Percentiles rank a stretch among this genome's conserved stretches.
Conservation (phyloP, 2,797 vertebrate species). For the Sternarchorhynchus goeldii region DNA sequence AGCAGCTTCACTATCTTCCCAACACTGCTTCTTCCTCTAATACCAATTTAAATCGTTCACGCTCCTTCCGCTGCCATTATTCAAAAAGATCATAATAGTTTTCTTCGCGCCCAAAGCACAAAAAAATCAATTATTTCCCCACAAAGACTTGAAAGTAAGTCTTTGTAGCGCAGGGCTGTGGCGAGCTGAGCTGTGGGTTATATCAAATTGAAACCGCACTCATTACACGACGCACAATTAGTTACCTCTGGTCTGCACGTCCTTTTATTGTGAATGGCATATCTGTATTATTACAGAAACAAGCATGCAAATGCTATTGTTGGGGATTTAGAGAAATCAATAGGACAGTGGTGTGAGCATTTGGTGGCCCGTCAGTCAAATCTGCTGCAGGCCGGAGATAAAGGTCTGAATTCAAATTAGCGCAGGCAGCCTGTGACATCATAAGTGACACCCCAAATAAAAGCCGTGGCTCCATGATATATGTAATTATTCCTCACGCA, state of each 20-base stretch:
- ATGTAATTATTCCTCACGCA: conserved; percentile 99
- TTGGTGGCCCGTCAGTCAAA: conserved; percentile 99
- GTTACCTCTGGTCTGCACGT: conserved; percentile 99
- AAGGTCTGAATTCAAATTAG: conserved; percentile 99
- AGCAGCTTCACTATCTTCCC: conserved; percentile 84
- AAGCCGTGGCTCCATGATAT: conserved; percentile 99
- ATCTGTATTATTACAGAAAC: conserved; percentile 99
- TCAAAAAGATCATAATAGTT: conserved; percentile 99
- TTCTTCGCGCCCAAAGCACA: conserved; percentile 99
- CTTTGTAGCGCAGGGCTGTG: conserved; percentile 97
- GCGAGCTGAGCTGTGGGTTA: conserved; percentile 99
- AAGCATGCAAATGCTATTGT: conserved; percentile 99
- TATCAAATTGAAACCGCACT: conserved; percentile 99
- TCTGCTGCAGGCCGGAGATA: conserved; percentile 99
- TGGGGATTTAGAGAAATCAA: conserved; percentile 99
- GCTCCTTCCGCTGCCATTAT: conserved; percentile 99
- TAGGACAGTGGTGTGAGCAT: conserved; percentile 99
- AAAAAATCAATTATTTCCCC: conserved; percentile 99
- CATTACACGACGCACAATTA: conserved; percentile 99
- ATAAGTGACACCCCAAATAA: conserved; percentile 99
- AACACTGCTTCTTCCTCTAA: conserved; percentile 92
- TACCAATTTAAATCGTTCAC: conserved; percentile 99
- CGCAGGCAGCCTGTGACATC: conserved; percentile 98
- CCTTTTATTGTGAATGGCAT: conserved; percentile 99
- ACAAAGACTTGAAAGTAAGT: conserved; percentile 99